phyloP scores from a whole-genome alignment of 2,888 invertebrate species.

The Dolichomitus sp. region DNA sequence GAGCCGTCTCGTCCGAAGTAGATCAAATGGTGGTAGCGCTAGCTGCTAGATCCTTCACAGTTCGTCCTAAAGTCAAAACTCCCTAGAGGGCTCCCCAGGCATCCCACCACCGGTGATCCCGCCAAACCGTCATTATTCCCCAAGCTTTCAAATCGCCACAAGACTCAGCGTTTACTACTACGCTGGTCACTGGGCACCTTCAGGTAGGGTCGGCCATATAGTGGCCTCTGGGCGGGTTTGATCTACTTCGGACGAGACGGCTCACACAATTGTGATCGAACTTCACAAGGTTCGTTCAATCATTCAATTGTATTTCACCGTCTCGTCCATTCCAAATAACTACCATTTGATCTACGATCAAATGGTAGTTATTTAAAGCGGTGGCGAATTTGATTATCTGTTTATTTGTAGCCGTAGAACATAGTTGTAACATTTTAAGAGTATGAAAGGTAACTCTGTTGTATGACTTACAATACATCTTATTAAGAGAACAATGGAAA shows the following conservation, averaged over 20 bases:
- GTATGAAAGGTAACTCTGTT: not conserved
- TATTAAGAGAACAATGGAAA: too few species aligned
- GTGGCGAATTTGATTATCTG: not conserved
- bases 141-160: too few species aligned
- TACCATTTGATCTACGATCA: not conserved
- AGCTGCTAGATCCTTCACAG: slow-evolving; percentile 29
- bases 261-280: slow-evolving; percentile 5
- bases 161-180: not conserved
- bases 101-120: slow-evolving; percentile 30
- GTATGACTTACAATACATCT: too few species aligned
- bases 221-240: not conserved
- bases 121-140: not conserved
- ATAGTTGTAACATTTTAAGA: not conserved
- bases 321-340: too few species aligned
- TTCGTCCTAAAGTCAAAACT: too few species aligned
- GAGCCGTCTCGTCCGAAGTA: slow-evolving; percentile 9
- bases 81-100: too few species aligned
- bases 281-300: slow-evolving; percentile 5
- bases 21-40: slow-evolving; percentile 26
- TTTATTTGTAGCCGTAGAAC: not conserved
- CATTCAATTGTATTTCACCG: not conserved
- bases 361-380: slow-evolving; percentile 5
- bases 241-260: slow-evolving; percentile 15
- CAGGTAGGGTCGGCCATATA: not conserved
- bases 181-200: not conserved